Base-by-base conservation (phyloP, 2,888 invertebrate species). In the Prenolepis imparis region DNA sequence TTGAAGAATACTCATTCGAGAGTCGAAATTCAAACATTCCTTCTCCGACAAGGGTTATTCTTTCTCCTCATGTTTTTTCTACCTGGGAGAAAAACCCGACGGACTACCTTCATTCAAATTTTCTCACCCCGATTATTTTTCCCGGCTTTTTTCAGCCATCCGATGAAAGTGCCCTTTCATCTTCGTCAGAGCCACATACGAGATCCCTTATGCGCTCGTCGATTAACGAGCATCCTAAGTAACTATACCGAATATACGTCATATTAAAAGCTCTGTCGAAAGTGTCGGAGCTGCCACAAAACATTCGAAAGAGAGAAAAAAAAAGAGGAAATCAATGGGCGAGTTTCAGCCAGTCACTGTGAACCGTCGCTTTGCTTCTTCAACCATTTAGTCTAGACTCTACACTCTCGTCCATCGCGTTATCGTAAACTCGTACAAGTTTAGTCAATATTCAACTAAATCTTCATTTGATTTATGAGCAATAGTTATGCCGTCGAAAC, bases 311-410 rank as follows among this genome's bases (percentile, higher is more conserved):
- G 18, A 36, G 39, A 73, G 21, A 64, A 57, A 44, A 18, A 57
- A 84, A 39, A 66, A 52, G n/a, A 52, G 4, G 28, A 72, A 68
- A 77, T 59, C 8, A 41, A 59, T 18, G 12, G 64, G 32, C 39
- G 28, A n/a, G 72, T 75, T 82, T 63, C 73, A 36, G n/a, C 67
- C 72, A 70, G 75, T 83, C 72, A 41, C 68, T 63, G 57, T 24
- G 48, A 59, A 57, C n/a, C 63, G 72, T 24, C 32, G 44, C 44
- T 75, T 74, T 39, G 15, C 68, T 72, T 78, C 81, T 74, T 41
- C 39, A 21, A 48, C 18, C 52, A 36, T 64, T 63, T 82, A 61
- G 24, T 67, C 63, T 64, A 21, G 55, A 48, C 59, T n/a, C n/a
- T n/a, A n/a, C 67, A 28, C 3, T 55, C 52, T 55, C 52, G 67